phyloP scores from a whole-genome alignment of 2,113 vertebrate genomes.

The Peromyscus polionotus region DNA sequence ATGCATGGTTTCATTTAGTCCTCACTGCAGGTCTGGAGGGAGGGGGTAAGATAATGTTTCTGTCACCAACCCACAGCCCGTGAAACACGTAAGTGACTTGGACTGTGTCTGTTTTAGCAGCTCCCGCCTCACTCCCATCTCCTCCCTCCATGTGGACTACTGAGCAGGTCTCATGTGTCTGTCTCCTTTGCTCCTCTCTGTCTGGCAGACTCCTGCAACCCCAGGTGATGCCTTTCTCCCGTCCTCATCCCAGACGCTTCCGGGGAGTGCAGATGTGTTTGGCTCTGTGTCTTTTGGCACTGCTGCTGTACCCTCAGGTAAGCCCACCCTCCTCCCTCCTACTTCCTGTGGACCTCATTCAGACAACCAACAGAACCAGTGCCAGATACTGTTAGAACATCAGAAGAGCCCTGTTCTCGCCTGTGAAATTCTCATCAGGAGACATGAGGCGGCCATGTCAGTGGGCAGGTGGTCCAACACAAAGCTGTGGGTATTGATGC shows the following conservation, averaged over 20 bases:
- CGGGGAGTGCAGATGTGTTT: constrained; percentile 94
- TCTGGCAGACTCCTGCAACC: constrained; percentile 95
- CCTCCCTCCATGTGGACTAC: accelerated
- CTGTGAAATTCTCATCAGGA: neutral
- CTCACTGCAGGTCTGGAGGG: neutral
- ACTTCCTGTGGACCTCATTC: neutral
- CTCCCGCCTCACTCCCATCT: neutral
- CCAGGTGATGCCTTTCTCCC: constrained; percentile 97
- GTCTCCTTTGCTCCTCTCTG: constrained; percentile 63
- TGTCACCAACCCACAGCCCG: neutral
- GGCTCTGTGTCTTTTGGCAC: constrained; percentile 94
- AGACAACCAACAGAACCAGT: neutral
- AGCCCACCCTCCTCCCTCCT: constrained; percentile 22
- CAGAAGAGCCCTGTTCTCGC: neutral
- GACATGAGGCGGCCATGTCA: neutral
- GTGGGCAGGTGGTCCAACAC: neutral
- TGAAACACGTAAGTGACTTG: neutral
- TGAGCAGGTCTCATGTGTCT: neutral
- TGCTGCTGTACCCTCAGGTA: constrained; percentile 99
- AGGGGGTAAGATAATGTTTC: neutral
- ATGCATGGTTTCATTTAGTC: neutral
- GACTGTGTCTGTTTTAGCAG: neutral
- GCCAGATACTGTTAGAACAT: neutral
- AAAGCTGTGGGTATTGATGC: neutral
- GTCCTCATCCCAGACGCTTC: constrained; percentile 94